Evolutionary conservation across 2,797 vertebrate species (phyloP), one percentile per base, ranked within the genome.

Genomic region (Clarias laeviceps): DNA sequence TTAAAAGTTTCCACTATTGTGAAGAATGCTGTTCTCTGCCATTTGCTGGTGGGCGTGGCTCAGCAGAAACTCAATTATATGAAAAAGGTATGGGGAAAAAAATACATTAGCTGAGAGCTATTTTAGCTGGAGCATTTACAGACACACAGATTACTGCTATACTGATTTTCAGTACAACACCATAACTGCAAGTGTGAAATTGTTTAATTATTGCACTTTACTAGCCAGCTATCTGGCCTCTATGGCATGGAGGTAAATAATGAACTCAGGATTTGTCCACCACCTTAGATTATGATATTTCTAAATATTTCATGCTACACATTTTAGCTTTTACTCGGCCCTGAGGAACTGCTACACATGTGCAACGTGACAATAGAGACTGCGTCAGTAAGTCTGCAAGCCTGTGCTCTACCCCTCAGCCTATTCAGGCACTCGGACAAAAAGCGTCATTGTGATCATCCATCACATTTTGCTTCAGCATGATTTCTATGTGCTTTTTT

Each of bases 381-480:
- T 80, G 5, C 7, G 61, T 45, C 78, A 64, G 78, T 64, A 80
- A 80, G 34, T 64, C 24, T 45, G 34, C 59, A 64, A 40, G 34
- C 12, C 77, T 8, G 77, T 17, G 59, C 14, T 80, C 8, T 8
- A 7, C n/a, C 22, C 27, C 5, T 3, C 34, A 20, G 34, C 17
- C 24, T n/a, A 65, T 80, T 50, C 32, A 40, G 59, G 20, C 37
- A 45, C 78, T 64, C 6, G 0, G 34, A 24, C 34, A 79, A 61
- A 79, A 79, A n/a, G 22, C 34, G 22, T 66, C 80, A 1, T 81
- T 45, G 66, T 81, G 22, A 56, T 66, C 50, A 45, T 29, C 9
- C 15, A 18, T 45, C 32, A 20, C 11, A 65, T 64, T 74, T 83
- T 40, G 14, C 34, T 56, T 64, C 15, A 24, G 20, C 59, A 50